Percentiles rank a stretch among this genome's conserved stretches.
Evolutionary conservation across 2,113 vertebrate genomes (phyloP).

Genomic region (Centropus bengalensis): DNA sequence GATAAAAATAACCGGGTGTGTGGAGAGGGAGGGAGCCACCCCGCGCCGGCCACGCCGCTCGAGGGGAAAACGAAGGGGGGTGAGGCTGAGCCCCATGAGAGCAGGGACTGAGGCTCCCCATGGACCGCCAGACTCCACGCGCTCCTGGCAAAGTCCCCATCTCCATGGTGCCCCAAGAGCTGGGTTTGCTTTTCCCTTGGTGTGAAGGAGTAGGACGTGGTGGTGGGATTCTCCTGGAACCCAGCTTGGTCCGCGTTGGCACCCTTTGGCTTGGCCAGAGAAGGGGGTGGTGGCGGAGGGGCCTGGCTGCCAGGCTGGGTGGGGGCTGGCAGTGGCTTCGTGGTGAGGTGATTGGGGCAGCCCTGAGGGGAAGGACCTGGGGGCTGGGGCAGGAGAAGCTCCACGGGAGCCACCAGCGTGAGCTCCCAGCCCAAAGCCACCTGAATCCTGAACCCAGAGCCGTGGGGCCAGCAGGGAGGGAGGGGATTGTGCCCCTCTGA

Average conservation of each 20-base stretch:
- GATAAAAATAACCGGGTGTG: background rate
- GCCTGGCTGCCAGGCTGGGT: background rate
- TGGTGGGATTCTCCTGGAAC: no score
- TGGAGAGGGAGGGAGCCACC: background rate
- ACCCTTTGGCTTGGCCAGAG: background rate
- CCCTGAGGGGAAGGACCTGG: no score
- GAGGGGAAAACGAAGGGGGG: rapidly evolving
- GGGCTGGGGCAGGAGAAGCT: no score
- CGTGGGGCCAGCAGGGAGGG: no score
- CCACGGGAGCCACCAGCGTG: no score
- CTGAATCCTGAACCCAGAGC: no score
- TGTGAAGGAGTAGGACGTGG: background rate
- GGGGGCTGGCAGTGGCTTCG: no score
- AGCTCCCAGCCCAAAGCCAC: no score
- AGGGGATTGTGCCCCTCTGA: no score
- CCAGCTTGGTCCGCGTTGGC: rapidly evolving
- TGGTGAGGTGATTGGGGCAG: no score
- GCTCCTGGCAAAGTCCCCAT: background rate
- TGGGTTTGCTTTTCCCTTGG: background rate
- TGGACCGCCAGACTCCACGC: rapidly evolving
- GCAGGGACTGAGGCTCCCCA: background rate
- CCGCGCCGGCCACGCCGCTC: background rate
- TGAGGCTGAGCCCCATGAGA: background rate
- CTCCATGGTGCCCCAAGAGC: no score
- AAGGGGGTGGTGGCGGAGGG: rapidly evolving